Evolutionary conservation across 2,888 invertebrate genomes (phyloP).

Genomic region (Dromius quadrimaculatus): DNA sequence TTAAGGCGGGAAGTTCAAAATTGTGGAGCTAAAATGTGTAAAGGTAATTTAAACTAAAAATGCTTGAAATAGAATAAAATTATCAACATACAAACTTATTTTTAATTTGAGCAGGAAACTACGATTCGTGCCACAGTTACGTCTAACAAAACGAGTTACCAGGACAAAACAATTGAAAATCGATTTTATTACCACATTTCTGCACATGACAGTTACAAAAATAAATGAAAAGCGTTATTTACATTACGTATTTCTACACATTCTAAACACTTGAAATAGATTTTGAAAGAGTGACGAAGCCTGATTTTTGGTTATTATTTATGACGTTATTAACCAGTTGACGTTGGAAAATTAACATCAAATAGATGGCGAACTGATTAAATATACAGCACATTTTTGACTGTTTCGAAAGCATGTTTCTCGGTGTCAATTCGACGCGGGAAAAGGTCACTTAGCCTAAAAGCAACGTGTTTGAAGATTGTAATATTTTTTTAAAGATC

Average conservation of each 20-base stretch:
- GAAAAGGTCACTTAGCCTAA: too few relatives aligned
- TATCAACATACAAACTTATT: too few relatives aligned
- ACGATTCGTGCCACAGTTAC: too few relatives aligned
- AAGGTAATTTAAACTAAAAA: too few relatives aligned
- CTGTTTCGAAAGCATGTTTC: too few relatives aligned
- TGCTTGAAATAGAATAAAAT: too few relatives aligned
- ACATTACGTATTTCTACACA: background rate
- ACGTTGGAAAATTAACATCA: background rate
- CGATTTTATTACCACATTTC: slow-evolving; percentile 10
- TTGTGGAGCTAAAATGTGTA: slow-evolving; percentile 11
- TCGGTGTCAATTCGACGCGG: too few relatives aligned
- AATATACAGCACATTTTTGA: slow-evolving; percentile 14
- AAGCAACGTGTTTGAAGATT: too few relatives aligned
- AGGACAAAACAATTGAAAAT: slow-evolving; percentile 22
- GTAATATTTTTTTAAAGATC: too few relatives aligned
- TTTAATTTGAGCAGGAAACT: too few relatives aligned
- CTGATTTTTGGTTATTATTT: background rate
- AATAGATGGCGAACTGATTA: background rate
- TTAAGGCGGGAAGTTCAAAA: slow-evolving; percentile 15
- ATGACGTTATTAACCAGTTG: slow-evolving; percentile 4
- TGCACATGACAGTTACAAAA: slow-evolving; percentile 18
- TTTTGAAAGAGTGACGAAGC: background rate
- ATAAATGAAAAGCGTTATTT: background rate
- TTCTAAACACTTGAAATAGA: background rate
- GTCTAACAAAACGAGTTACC: background rate